Evolutionary conservation across 2,797 vertebrate genomes (phyloP), one percentile per base, ranked within the genome.

Genomic region (Bufotes viridis): DNA sequence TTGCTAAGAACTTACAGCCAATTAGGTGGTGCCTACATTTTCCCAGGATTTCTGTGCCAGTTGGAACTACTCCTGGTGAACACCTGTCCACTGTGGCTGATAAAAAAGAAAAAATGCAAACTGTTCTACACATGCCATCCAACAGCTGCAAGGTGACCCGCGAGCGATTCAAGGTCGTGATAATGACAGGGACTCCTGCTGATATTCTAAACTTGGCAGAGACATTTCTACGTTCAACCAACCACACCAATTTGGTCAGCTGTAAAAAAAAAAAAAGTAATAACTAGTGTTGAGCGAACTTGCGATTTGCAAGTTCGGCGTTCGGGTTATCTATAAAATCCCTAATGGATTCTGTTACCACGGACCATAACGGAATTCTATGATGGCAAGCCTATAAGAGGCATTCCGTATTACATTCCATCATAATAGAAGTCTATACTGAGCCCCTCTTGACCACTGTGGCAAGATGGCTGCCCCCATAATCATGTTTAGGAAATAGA

Each of bases 101-200:
- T 29, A 69, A 67, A 67, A 63, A 72, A 72, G 51, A 81, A 78
- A 86, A 61, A 29, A 51, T 60, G 29, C 26, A 86, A 86, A 86
- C 58, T 78, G 74, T 26, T 81, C 58, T 86, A 7, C 81, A 78
- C 70, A 82, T 82, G 84, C 72, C 84, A 89, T 18, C 29, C 61
- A 89, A 86, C 88, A 89, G 88, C 88, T 89, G 88, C 84, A 82
- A 72, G 61, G 84, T 89, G 88, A 89, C 84, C 85, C 22, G n/a
- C 20, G 79, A 78, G 72, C 7, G 29, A 78, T 60, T 72, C 84
- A 70, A 86, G 84, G 84, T 89, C 84, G 58, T 8, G 53, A 26
- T 76, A 60, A 63, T 67, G 63, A 88, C 83, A 85, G 1, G 42
- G 26, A 60, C 26, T 42, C 29, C 69, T 24, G 55, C 49, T 22